Evolutionary conservation across 2,113 vertebrate genomes (phyloP).

Genomic region (Picathartes gymnocephalus): DNA sequence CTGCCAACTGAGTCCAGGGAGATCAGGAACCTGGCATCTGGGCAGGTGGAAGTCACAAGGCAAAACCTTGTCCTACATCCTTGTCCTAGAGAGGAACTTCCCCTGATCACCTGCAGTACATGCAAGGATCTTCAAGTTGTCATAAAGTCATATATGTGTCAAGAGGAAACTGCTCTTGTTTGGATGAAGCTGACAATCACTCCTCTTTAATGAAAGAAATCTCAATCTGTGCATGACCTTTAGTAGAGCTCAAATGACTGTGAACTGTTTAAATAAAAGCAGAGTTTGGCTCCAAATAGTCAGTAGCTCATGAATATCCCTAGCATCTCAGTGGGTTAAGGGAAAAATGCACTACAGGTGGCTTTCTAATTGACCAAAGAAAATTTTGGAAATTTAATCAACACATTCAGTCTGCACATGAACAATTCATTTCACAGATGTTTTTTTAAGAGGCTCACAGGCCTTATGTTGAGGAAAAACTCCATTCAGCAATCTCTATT

Average conservation of each 20-base stretch:
- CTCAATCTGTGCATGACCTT: accelerated
- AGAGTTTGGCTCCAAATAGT: not conserved
- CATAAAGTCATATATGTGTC: not conserved
- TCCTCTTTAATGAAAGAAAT: not conserved
- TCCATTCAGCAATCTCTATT: not conserved
- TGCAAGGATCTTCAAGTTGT: not conserved
- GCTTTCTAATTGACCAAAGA: constrained; percentile 39
- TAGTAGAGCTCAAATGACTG: not conserved
- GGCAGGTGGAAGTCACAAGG: not conserved
- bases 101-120: not conserved
- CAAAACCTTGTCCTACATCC: not conserved
- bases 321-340: not conserved
- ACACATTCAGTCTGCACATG: not conserved
- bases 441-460: not conserved
- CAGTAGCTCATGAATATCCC: not conserved
- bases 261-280: not conserved
- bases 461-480: not conserved
- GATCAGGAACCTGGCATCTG: not conserved
- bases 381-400: constrained; percentile 40
- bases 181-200: not conserved
- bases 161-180: not conserved
- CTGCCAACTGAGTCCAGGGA: not conserved
- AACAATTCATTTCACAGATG: constrained; percentile 2
- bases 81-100: not conserved
- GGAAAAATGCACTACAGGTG: constrained; percentile 10